Evolutionary conservation across 2,888 invertebrate species (phyloP).

Genomic region (Labia minor): DNA sequence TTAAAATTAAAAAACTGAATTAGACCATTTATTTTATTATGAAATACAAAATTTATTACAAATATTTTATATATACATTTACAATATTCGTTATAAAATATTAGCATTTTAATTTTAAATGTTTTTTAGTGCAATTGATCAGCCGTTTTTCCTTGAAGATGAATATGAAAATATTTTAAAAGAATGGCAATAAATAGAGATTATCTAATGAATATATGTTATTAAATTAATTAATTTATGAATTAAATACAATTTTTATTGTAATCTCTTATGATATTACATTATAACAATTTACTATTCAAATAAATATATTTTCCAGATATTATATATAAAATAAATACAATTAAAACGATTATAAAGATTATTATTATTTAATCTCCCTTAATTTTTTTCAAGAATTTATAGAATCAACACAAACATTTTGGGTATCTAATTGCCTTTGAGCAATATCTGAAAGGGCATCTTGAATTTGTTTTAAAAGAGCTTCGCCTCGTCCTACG

Average conservation of each 20-base stretch:
- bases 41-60: not conserved
- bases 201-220: not conserved
- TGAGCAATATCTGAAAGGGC: constrained; percentile 89
- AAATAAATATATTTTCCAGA: not conserved
- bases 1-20: not conserved
- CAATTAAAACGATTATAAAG: not conserved
- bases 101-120: too few relatives aligned
- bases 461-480: constrained; percentile 79
- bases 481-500: constrained; percentile 73
- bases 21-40: not conserved
- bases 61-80: not conserved
- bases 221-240: not conserved
- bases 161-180: constrained; percentile 72
- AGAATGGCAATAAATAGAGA: constrained; percentile 74
- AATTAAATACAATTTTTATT: not conserved
- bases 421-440: constrained; percentile 77
- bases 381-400: too few relatives aligned
- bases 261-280: not conserved
- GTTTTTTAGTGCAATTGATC: constrained; percentile 62
- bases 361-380: too few relatives aligned
- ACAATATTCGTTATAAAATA: not conserved
- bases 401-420: not conserved
- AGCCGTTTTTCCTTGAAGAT: constrained; percentile 73
- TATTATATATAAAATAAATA: not conserved
- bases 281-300: not conserved